Evolutionary conservation across 2,888 invertebrate genomes (phyloP), one percentile per base, ranked within the genome.

Genomic region (Agrochola lychnidis): DNA sequence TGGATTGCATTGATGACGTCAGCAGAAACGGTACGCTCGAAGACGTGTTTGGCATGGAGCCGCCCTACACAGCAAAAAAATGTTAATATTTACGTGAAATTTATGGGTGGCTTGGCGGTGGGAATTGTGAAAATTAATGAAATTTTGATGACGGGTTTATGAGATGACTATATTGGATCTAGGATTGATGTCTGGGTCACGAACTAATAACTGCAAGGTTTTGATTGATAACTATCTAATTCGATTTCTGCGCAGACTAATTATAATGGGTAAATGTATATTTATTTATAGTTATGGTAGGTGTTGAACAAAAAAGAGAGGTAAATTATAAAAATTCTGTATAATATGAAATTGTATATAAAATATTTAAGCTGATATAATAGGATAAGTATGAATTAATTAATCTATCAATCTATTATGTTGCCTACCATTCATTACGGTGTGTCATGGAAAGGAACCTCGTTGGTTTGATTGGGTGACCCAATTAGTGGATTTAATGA

Each of bases 31-130:
- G 98, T 85, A 98, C 98, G 95, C 98, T 98, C 96, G 98, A 98
- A 91, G 98, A 98, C 81, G 98, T 98, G 94, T 98, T 98, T 91
- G 99, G 98, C 98, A 98, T 98, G 88, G 98, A 98, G 90, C 98
- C 98, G 91, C 98, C 98, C 98, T 98, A 97, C 9, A 90, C 83
- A 88, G 80, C 84, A 82, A 66, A 78, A 78, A 76, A 56, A 79
- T 73, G 62, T 83, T 85, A 85, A 68, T 78, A 79, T 59, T 45
- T 51, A 75, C 59, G 70, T 51, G n/a, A 51, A 59, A 63, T 9
- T 51, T 19, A n/a, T 45, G 62, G 79, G 80, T 62, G 73, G 48
- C 68, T 74, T 73, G 42, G 72, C 73, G 74, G 74, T 56, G 63
- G 70, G 30, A 64, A 57, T 82, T 66, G 45, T 22, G 40, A 72